Conservation (phyloP, 1,140 invertebrate genomes). For the Cheumatopsyche charites region DNA sequence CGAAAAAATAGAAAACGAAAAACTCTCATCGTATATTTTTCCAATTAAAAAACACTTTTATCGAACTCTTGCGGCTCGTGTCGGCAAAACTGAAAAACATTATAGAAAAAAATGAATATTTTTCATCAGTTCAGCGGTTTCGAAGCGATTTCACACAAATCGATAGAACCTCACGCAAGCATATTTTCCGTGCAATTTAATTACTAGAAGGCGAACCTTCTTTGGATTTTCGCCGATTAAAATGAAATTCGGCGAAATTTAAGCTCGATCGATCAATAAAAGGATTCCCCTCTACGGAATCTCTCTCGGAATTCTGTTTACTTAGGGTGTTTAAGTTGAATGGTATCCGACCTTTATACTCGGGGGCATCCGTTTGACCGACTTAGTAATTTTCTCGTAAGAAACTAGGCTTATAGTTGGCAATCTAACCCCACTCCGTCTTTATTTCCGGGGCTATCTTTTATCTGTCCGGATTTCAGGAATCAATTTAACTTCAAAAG, state of each 20-base stretch:
- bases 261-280: slow-evolving; percentile 16
- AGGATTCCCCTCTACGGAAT: neutral
- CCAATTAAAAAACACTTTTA: neutral
- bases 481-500: too few species aligned
- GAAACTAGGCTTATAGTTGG: slow-evolving; percentile 26
- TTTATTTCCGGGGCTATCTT: too few species aligned
- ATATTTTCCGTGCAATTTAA: neutral
- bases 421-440: too few species aligned
- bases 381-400: slow-evolving; percentile 22
- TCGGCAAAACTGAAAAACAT: slow-evolving; percentile 7
- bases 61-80: neutral
- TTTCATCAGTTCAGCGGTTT: too few species aligned
- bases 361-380: slow-evolving; percentile 5
- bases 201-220: neutral
- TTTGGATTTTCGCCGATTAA: slow-evolving; percentile 8
- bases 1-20: too few species aligned
- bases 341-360: slow-evolving; percentile 24
- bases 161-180: too few species aligned
- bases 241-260: slow-evolving; percentile 24
- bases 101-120: neutral
- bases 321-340: slow-evolving; percentile 25
- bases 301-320: slow-evolving; percentile 20
- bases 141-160: too few species aligned
- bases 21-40: neutral
- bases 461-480: too few species aligned